Percentiles rank a stretch among this genome's conserved stretches.
Evolutionary conservation across 2,888 invertebrate genomes (phyloP).

Genomic region (Spatulosminthurus flaviceps): DNA sequence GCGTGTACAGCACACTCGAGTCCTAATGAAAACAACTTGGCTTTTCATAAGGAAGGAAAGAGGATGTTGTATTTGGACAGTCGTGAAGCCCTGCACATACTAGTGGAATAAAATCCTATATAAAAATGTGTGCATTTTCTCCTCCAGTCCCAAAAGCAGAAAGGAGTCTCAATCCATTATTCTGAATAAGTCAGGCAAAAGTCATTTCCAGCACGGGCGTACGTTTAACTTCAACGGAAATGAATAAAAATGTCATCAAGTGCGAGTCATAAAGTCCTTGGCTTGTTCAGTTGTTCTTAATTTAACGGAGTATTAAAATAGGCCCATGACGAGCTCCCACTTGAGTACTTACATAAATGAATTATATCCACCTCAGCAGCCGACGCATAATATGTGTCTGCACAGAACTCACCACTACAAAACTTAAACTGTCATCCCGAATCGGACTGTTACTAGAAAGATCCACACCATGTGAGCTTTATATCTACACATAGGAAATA

Average conservation of each 20-base stretch:
- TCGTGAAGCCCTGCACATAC: background rate
- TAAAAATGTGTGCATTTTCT: background rate
- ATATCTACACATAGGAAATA: too few relatives aligned
- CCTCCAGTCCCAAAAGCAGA: background rate
- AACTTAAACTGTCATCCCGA: too few relatives aligned
- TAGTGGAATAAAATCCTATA: too few relatives aligned
- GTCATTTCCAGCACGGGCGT: conserved; percentile 22
- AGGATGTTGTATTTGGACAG: background rate
- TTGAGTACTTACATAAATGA: too few relatives aligned
- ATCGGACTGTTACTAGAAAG: too few relatives aligned
- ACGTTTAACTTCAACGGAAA: conserved; percentile 44
- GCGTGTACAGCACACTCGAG: background rate
- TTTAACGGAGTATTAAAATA: conserved; percentile 58
- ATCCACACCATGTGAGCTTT: too few relatives aligned
- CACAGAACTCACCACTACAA: too few relatives aligned
- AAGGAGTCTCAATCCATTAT: conserved; percentile 25
- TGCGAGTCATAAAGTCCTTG: conserved; percentile 57
- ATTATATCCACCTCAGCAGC: too few relatives aligned
- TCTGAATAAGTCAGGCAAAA: conserved; percentile 34
- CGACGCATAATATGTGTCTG: too few relatives aligned
- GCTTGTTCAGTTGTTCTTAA: conserved; percentile 60
- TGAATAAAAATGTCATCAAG: conserved; percentile 63
- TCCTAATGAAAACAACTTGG: background rate
- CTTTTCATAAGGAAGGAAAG: background rate
- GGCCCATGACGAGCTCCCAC: conserved; percentile 38